Evolutionary conservation across 2,113 vertebrate species (phyloP).

Genomic region (Seriola dumerili): DNA sequence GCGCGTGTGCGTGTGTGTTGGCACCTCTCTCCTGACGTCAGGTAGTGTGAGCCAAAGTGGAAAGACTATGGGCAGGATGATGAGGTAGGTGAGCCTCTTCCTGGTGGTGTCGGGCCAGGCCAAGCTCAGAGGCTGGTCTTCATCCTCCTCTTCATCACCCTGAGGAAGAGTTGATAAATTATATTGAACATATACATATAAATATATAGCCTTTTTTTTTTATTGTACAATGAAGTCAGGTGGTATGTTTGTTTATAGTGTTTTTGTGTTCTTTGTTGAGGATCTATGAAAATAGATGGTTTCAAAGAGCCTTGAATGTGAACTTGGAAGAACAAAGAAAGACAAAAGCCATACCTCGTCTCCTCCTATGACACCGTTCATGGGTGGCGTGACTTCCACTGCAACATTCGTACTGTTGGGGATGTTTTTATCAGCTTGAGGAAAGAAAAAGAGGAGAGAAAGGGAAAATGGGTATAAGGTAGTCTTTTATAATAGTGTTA

Average conservation of each 20-base stretch:
- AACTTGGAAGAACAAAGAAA: background rate
- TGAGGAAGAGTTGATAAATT: slow-evolving; percentile 33
- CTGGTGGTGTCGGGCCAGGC: slow-evolving; percentile 92
- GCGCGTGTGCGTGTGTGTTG: slow-evolving; percentile 14
- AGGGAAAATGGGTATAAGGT: background rate
- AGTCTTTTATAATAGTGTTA: background rate
- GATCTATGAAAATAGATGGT: too few species aligned
- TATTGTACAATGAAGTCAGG: background rate
- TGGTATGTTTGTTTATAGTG: background rate
- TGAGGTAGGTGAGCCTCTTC: slow-evolving; percentile 90
- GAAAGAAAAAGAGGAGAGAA: background rate
- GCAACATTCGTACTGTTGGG: slow-evolving; percentile 89
- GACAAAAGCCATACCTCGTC: slow-evolving; percentile 62
- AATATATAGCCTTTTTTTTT: background rate
- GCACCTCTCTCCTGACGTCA: slow-evolving; percentile 93
- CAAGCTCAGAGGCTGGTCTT: slow-evolving; percentile 94
- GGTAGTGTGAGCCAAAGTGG: slow-evolving; percentile 94
- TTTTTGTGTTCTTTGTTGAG: background rate
- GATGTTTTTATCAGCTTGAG: slow-evolving; percentile 86
- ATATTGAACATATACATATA: background rate
- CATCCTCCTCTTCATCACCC: slow-evolving; percentile 86
- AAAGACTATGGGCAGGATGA: slow-evolving; percentile 93
- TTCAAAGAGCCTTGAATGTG: background rate
- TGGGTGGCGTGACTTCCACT: slow-evolving; percentile 93
- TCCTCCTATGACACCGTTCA: slow-evolving; percentile 89